Conservation (phyloP, 2,797 vertebrate species). For the Coranthus polyacanthus region DNA sequence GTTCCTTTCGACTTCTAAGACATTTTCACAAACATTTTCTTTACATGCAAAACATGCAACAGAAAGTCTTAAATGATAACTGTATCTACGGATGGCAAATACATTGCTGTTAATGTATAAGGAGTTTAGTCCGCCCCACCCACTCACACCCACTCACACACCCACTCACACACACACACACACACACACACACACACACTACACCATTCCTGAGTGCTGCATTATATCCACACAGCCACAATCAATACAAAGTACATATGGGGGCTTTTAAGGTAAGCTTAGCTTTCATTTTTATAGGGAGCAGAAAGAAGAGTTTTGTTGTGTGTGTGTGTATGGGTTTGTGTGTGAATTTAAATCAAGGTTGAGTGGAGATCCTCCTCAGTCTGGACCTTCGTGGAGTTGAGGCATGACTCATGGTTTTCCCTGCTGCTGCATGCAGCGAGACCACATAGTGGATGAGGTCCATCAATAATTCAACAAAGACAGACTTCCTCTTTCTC, state of each 20-base stretch:
- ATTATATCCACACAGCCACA: conserved; percentile 45
- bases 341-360: conserved; percentile 21
- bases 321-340: conserved; percentile 21
- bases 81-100: neutral
- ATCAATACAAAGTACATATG: conserved; percentile 72
- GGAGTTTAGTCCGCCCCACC: neutral
- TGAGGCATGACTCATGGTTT: conserved; percentile 67
- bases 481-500: conserved; percentile 68
- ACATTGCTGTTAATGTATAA: neutral
- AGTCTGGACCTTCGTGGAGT: conserved; percentile 46
- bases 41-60: neutral
- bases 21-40: neutral
- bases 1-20: neutral
- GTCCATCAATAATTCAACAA: conserved; percentile 85
- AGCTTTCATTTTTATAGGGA: conserved; percentile 42
- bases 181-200: conserved; percentile 5
- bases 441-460: conserved; percentile 74
- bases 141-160: conserved; percentile 1
- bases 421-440: conserved; percentile 61
- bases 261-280: conserved; percentile 66
- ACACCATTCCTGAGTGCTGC: conserved; percentile 38
- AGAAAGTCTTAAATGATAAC: neutral
- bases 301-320: neutral
- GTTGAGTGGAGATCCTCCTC: conserved; percentile 39
- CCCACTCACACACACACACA: neutral